phyloP scores from a whole-genome alignment of 2,797 vertebrate genomes.

The Euthynnus affinis region DNA sequence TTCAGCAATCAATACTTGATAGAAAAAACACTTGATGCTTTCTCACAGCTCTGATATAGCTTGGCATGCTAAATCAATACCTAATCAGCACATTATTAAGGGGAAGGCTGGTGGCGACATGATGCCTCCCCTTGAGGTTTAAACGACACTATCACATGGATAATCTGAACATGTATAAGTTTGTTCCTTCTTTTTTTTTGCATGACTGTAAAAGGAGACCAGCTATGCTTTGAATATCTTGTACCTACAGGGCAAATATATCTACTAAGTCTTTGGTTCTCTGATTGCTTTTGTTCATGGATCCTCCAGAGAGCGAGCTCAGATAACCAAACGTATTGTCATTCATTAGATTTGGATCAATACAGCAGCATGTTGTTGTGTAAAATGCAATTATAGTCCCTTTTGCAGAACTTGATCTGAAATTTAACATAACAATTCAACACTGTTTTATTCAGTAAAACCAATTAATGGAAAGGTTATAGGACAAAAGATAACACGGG shows the following conservation, averaged over 20 bases:
- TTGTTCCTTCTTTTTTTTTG: not conserved
- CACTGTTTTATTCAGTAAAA: conserved; percentile 10
- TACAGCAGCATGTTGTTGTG: not conserved
- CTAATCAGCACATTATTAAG: conserved; percentile 7
- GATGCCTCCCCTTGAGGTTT: too few species aligned
- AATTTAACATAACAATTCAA: not conserved
- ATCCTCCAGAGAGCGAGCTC: not conserved
- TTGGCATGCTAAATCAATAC: not conserved
- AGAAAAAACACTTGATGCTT: too few species aligned
- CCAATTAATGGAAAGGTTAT: not conserved
- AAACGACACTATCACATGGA: too few species aligned
- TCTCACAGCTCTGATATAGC: not conserved
- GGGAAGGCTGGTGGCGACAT: not conserved
- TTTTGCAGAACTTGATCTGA: not conserved
- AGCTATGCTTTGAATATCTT: not conserved
- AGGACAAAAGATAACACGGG: not conserved
- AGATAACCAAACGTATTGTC: not conserved
- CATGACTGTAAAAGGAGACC: not conserved
- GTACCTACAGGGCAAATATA: not conserved
- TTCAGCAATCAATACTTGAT: too few species aligned
- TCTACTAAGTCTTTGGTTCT: not conserved
- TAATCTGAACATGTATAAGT: too few species aligned
- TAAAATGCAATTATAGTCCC: not conserved
- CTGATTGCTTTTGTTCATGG: not conserved
- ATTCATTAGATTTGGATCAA: conserved; percentile 18